A percentile compares a stretch with the other conserved stretches of the same genome.
These are phyloP conservation scores for Pantherophis vulpinus DNA, from an alignment of 2,797 vertebrate species.

Conservation along the genomic window DNA sequence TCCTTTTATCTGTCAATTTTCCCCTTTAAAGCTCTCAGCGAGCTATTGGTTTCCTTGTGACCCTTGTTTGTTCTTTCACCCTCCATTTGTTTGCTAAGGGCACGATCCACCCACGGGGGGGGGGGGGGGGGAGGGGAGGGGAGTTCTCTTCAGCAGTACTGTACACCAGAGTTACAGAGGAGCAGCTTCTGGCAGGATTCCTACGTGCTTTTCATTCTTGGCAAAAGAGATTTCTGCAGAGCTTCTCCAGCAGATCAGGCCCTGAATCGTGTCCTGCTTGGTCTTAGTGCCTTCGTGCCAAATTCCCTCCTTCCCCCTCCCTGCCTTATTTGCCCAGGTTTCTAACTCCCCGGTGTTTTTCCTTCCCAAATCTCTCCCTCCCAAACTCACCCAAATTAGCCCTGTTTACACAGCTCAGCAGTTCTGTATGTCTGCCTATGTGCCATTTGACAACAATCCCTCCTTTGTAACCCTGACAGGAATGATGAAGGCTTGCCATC, in stretches of 20 bases:
- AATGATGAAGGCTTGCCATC: background rate
- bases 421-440: background rate
- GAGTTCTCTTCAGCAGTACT: background rate
- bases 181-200: background rate
- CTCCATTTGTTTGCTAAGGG: background rate
- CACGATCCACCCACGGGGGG: fast-evolving
- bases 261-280: background rate
- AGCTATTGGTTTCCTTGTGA: background rate
- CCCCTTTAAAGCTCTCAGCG: background rate
- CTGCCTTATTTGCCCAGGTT: background rate
- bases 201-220: background rate
- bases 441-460: background rate
- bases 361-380: background rate
- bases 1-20: background rate
- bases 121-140: fast-evolving
- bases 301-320: background rate
- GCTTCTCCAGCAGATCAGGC: background rate
- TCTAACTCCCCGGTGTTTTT: background rate
- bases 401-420: background rate
- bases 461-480: background rate
- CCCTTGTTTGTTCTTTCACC: too few species aligned
- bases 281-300: background rate
- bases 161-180: background rate
- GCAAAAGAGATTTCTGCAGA: background rate
- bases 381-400: background rate